Evolutionary conservation across 2,113 vertebrate genomes (phyloP), one percentile per base, ranked within the genome.

Genomic region (Carassius gibelio): DNA sequence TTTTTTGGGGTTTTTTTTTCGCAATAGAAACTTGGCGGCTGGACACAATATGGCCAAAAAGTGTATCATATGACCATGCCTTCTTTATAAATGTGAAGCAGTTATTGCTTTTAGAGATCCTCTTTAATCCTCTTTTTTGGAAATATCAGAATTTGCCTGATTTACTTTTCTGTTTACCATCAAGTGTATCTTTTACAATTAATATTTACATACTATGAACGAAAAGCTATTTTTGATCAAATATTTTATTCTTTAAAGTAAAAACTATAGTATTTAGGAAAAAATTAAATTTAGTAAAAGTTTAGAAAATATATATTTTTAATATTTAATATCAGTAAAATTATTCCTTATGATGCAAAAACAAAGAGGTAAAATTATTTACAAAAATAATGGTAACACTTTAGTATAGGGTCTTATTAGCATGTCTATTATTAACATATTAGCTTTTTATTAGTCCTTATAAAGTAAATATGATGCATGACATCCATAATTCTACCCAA

Each of bases 11-110:
- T n/a, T n/a, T n/a, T n/a, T 30, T 30, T 30, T 30, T 30, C 26
- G 88, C 85, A 75, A 85, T 88, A 92, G 89, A 90, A 93, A 90
- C 91, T 92, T 64, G 81, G 83, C 92, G 94, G 92, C 92, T 95
- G 94, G 93, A 94, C 93, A 93, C 93, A 92, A 84, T 89, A 90
- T 34, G 90, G 89, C 89, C 92, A 93, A 89, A 42, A 90, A 93
- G n/a, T 15, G 11, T 26, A 66, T 81, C 30, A 69, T n/a, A 57
- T 81, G 59, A 77, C 84, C 59, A 80, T 45, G 57, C 19, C 57
- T 59, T 19, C 19, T 59, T 59, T 50, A 7, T n/a, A 75, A 52
- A 15, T 42, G 38, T 42, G 38, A 42, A 42, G 38, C 38, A 42
- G 38, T 42, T 42, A 1, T 42, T 9, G 42, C 42, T 34, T 30